Base-by-base conservation (phyloP, 2,888 invertebrate species). In the Caenorhabditis virilis region DNA sequence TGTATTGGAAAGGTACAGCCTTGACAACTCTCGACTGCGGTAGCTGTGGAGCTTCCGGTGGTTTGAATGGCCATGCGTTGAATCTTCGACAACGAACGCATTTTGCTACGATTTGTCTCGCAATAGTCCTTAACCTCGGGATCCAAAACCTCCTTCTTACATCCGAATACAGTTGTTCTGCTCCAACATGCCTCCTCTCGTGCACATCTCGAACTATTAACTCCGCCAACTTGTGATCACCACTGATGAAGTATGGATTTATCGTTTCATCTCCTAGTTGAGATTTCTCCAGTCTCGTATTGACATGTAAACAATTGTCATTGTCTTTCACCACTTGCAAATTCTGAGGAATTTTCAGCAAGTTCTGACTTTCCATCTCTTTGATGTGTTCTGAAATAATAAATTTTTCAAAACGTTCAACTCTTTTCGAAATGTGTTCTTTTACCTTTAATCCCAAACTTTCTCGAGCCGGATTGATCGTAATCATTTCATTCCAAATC, bases 41-140 rank as follows among this genome's bases (percentile, higher is more conserved):
- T 16, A 63, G 26, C 5, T 46, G 27, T 25, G 51, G 60, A 7
- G 50, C 26, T 5, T 48, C 38, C 1, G 57, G 58, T 7, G 39
- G 36, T 11, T 43, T 25, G 30, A 38, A 61, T 13, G 59, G 49
- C 41, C 53, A 36, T 18, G 41, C 60, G 6, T 13, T 22, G 9
- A 38, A 27, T 39, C 20, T 46, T 11, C 27, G n/a, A 25, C 63
- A 63, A 9, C 6, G 7, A 3, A 35, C 16, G 39, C 63, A 63
- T 2, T 16, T n/a, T 4, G 13, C 15, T 15, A 45, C 23, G 1
- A 36, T 25, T 11, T 22, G n/a, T 26, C 36, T 22, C 1, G 20
- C 36, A 7, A 20, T n/a, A 20, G 2, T 2, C 2, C n/a, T 2
- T 20, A 38, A 18, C 7, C 20, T n/a, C n/a, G n/a, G n/a, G n/a